phyloP scores from a whole-genome alignment of 2,888 invertebrate species.

The Brachylomia viminalis region DNA sequence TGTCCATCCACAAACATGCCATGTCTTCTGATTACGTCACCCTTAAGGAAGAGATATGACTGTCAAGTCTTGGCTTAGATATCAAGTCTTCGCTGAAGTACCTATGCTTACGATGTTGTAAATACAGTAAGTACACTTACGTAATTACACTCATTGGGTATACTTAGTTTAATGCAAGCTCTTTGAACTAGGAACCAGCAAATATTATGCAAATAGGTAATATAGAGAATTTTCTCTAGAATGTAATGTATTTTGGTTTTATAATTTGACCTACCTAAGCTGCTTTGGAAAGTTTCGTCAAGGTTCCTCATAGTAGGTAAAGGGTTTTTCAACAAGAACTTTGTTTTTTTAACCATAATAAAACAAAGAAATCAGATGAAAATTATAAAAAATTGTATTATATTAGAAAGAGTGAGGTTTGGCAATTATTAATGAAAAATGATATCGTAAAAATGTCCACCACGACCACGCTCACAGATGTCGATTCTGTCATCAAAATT shows the following conservation, averaged over 20 bases:
- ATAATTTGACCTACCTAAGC: neutral
- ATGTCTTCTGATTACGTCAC: slow-evolving; percentile 17
- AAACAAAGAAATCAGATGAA: no score
- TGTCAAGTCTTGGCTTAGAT: neutral
- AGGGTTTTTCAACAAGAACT: no score
- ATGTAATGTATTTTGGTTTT: neutral
- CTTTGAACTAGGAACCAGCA: slow-evolving; percentile 27
- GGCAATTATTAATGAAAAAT: no score
- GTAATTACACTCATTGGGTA: slow-evolving; percentile 16
- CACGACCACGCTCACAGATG: no score
- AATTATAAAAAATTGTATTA: no score
- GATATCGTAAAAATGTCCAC: no score
- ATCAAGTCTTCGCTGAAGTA: slow-evolving; percentile 12
- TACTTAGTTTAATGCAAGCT: slow-evolving; percentile 20
- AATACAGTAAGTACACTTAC: neutral
- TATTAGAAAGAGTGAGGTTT: no score
- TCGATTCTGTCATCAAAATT: no score
- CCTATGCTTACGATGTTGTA: neutral
- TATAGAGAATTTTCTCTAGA: slow-evolving; percentile 23
- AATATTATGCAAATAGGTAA: slow-evolving; percentile 20
- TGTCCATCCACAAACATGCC: neutral
- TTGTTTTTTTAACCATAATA: no score
- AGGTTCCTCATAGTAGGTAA: neutral
- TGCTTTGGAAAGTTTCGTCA: slow-evolving; percentile 7
- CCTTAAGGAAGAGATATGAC: neutral